These are phyloP conservation scores for Schrankia costaestrigalis DNA, from an alignment of 2,888 invertebrate genomes.

Conservation along the genomic window DNA sequence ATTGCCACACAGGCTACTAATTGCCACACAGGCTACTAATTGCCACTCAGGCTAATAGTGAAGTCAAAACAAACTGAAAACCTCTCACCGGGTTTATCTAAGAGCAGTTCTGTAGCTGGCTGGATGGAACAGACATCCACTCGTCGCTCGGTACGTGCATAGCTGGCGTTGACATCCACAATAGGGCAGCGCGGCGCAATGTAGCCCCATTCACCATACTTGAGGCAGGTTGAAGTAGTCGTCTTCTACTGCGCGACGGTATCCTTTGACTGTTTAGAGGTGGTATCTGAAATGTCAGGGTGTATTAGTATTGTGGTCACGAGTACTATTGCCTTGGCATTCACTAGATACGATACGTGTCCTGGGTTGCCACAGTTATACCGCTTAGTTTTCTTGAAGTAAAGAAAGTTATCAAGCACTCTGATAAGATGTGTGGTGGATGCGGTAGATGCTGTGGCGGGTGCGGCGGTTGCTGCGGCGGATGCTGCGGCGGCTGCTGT, in stretches of 20 bases:
- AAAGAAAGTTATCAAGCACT: too few species aligned
- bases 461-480: too few species aligned
- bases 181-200: not conserved
- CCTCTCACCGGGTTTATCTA: conserved; percentile 13
- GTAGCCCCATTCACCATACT: not conserved
- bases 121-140: conserved; percentile 2
- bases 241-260: not conserved
- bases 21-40: too few species aligned
- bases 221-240: not conserved
- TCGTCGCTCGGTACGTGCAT: not conserved
- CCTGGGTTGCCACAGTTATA: conserved; percentile 2
- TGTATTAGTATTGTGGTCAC: not conserved
- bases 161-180: not conserved
- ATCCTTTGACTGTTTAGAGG: not conserved
- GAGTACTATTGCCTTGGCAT: conserved; percentile 1
- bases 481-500: too few species aligned
- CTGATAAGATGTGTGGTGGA: too few species aligned
- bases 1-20: too few species aligned
- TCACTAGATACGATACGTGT: conserved; percentile 1
- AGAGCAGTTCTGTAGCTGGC: not conserved
- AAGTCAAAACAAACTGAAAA: conserved; percentile 20
- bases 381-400: too few species aligned
- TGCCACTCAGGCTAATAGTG: too few species aligned
- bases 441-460: too few species aligned
- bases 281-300: conserved; percentile 1